A percentile compares a stretch with the other conserved stretches of the same genome.
Conservation (phyloP, 2,797 vertebrate genomes). For the Sebastes itinus region DNA sequence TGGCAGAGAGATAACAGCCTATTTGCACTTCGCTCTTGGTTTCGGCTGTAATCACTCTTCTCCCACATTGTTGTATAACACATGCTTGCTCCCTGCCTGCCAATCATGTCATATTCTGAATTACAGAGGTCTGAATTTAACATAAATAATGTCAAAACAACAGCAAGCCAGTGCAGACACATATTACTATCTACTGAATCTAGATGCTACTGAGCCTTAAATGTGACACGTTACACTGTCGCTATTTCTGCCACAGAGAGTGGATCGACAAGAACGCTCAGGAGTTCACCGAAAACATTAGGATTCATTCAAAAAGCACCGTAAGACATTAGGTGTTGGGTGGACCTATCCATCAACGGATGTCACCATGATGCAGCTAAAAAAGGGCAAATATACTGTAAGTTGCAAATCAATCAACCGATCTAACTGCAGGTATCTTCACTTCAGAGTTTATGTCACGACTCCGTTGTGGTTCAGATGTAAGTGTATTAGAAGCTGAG, state of each 20-base stretch:
- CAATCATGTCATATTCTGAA: conserved; percentile 22
- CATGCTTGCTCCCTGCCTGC: conserved; percentile 4
- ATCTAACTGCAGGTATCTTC: neutral
- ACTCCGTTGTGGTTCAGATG: neutral
- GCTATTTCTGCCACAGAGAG: neutral
- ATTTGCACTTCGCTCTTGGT: no score
- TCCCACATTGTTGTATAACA: neutral
- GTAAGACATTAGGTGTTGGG: neutral
- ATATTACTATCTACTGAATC: neutral
- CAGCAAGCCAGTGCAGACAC: neutral
- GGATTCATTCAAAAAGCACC: neutral
- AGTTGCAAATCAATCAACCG: neutral
- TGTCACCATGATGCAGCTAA: neutral
- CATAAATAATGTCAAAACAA: conserved; percentile 18
- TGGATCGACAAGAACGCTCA: neutral
- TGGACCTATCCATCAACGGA: neutral
- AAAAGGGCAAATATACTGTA: neutral
- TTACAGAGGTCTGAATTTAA: conserved; percentile 20
- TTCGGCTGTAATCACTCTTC: no score
- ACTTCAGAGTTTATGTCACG: neutral
- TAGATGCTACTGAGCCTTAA: neutral
- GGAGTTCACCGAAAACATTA: neutral
- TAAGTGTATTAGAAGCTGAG: neutral
- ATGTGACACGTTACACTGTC: neutral
- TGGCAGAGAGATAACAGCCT: no score